These are phyloP conservation scores for Picus viridis DNA, from an alignment of 2,797 vertebrate genomes.

Conservation along the genomic window DNA sequence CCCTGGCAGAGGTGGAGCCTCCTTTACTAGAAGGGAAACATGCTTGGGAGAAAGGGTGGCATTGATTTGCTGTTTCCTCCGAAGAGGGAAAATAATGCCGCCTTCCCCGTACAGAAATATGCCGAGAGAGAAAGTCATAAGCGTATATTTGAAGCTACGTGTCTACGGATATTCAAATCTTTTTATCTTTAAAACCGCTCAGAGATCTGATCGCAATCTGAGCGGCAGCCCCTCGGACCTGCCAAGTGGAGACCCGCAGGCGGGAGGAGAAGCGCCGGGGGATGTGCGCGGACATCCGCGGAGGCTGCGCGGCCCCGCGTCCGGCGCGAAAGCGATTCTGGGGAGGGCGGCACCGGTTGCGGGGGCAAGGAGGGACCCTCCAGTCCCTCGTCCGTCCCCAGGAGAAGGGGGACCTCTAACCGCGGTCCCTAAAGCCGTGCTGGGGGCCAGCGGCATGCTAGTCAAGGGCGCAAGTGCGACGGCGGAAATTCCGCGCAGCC, in stretches of 20 bases:
- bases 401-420: background rate
- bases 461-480: background rate
- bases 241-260: background rate
- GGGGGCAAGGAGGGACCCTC: too few species aligned
- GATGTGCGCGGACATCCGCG: background rate
- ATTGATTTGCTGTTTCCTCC: constrained; percentile 16
- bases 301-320: background rate
- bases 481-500: background rate
- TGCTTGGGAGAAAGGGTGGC: constrained; percentile 29
- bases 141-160: background rate
- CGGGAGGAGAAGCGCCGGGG: background rate
- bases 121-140: background rate
- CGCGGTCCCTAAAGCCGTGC: background rate
- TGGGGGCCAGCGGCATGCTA: background rate
- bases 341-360: background rate
- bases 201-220: background rate
- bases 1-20: constrained; percentile 67
- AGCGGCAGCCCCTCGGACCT: background rate
- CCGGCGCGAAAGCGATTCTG: background rate
- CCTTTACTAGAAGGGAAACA: constrained; percentile 73
- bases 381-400: background rate
- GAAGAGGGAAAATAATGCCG: background rate
- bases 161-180: too few species aligned
- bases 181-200: background rate
- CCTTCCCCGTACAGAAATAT: too few species aligned